Conservation (phyloP, 1,140 invertebrate species). For the Sipha flava region DNA sequence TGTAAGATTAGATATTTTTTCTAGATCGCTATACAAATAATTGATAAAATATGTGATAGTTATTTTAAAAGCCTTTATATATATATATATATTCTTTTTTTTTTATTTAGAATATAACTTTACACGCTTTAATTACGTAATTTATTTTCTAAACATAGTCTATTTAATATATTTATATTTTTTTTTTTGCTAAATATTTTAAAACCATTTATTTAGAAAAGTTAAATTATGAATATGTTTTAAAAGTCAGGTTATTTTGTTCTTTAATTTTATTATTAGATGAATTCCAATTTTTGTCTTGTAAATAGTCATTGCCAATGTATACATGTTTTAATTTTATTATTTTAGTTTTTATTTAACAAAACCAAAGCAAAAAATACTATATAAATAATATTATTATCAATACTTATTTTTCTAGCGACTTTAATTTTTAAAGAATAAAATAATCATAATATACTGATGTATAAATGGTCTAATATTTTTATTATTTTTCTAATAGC, state of each 20-base stretch:
- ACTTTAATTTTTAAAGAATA: slow-evolving; percentile 3
- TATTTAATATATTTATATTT: slow-evolving; percentile 20
- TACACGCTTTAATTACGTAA: slow-evolving; percentile 18
- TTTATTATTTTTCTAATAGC: not conserved
- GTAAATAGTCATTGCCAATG: not conserved
- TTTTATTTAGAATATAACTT: not conserved
- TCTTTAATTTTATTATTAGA: slow-evolving; percentile 7
- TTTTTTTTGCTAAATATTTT: slow-evolving; percentile 12
- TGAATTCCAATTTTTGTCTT: not conserved
- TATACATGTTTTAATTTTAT: not conserved
- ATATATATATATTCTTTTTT: not conserved
- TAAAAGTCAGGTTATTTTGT: slow-evolving; percentile 2
- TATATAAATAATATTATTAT: slow-evolving; percentile 9
- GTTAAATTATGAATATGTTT: not conserved
- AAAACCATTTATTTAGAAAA: not conserved
- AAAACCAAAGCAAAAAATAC: not conserved
- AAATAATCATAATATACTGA: not conserved
- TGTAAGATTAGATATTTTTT: not conserved
- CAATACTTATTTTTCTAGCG: slow-evolving; percentile 23
- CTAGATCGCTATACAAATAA: not conserved
- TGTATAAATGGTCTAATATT: no score
- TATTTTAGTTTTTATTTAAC: not conserved
- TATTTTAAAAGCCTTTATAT: slow-evolving; percentile 13
- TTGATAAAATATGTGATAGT: slow-evolving; percentile 18
- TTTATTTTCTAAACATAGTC: slow-evolving; percentile 14